These are phyloP conservation scores for Brachystomella parvula DNA, from an alignment of 1,140 invertebrate genomes.

Conservation along the genomic window DNA sequence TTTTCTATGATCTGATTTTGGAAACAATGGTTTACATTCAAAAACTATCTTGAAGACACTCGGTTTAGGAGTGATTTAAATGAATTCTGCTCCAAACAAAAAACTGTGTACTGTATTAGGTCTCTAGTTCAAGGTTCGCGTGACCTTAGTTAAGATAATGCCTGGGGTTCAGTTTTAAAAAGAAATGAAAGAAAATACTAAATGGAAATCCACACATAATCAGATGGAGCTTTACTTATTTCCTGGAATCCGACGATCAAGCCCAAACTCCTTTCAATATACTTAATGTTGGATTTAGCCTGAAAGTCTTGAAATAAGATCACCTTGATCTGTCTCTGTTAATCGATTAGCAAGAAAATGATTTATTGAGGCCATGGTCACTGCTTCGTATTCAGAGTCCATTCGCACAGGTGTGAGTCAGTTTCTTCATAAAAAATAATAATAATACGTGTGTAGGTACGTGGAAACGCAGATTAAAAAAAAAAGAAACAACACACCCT, in stretches of 20 bases:
- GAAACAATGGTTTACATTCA: background rate
- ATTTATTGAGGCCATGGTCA: slow-evolving; percentile 33
- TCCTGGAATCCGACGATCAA: background rate
- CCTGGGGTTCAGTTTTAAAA: background rate
- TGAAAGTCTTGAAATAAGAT: background rate
- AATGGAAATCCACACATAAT: no score
- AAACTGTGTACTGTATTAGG: background rate
- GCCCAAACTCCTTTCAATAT: background rate
- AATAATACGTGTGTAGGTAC: background rate
- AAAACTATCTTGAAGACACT: background rate
- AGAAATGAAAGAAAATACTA: background rate
- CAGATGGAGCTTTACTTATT: no score
- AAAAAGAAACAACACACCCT: background rate
- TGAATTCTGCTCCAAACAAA: no score
- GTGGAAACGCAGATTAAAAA: background rate
- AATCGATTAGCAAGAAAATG: slow-evolving; percentile 5
- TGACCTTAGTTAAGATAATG: background rate
- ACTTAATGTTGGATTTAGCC: background rate
- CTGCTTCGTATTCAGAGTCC: background rate
- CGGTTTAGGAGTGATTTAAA: background rate
- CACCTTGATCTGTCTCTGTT: background rate
- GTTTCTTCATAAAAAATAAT: background rate
- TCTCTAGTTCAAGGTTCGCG: slow-evolving; percentile 25
- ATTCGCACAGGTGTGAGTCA: background rate
- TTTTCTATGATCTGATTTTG: background rate